A percentile compares a stretch with the other conserved stretches of the same genome.
phyloP scores from a whole-genome alignment of 2,888 invertebrate genomes.

The Melinaea menophilus region DNA sequence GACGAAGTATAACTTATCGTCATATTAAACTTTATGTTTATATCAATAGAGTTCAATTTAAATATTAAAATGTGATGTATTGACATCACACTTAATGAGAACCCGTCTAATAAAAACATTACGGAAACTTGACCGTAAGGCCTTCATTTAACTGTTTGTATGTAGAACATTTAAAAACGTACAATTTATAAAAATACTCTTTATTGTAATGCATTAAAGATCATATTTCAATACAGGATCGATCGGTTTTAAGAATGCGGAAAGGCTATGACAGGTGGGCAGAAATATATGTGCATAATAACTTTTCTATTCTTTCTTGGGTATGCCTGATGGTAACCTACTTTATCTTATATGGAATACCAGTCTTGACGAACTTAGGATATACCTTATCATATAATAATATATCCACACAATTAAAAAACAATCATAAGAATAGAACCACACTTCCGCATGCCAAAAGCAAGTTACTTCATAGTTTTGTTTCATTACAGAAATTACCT shows the following conservation, averaged over 20 bases:
- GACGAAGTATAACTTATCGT: background rate
- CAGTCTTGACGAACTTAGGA: background rate
- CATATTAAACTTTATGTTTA: slow-evolving; percentile 5
- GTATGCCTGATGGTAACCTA: background rate
- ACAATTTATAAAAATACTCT: slow-evolving; percentile 21
- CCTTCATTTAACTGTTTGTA: slow-evolving; percentile 53
- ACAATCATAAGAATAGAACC: background rate
- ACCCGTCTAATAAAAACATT: slow-evolving; percentile 52
- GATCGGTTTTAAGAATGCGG: slow-evolving; percentile 38
- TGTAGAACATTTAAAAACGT: slow-evolving; percentile 44
- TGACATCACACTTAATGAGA: slow-evolving; percentile 31
- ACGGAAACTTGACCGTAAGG: slow-evolving; percentile 71
- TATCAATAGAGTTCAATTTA: slow-evolving; percentile 18
- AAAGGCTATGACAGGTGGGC: slow-evolving; percentile 31
- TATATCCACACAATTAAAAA: background rate
- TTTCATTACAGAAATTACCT: slow-evolving; percentile 25
- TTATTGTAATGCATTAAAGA: slow-evolving; percentile 15
- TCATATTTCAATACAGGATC: slow-evolving; percentile 21
- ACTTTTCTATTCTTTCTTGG: slow-evolving; percentile 31
- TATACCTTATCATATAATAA: background rate
- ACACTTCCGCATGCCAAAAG: background rate
- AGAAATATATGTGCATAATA: slow-evolving; percentile 27
- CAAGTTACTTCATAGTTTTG: slow-evolving; percentile 9
- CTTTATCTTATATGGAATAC: slow-evolving; percentile 6
- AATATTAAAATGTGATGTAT: slow-evolving; percentile 9